Evolutionary conservation across 2,797 vertebrate species (phyloP), one percentile per base, ranked within the genome.

Genomic region (Alcedo atthis): DNA sequence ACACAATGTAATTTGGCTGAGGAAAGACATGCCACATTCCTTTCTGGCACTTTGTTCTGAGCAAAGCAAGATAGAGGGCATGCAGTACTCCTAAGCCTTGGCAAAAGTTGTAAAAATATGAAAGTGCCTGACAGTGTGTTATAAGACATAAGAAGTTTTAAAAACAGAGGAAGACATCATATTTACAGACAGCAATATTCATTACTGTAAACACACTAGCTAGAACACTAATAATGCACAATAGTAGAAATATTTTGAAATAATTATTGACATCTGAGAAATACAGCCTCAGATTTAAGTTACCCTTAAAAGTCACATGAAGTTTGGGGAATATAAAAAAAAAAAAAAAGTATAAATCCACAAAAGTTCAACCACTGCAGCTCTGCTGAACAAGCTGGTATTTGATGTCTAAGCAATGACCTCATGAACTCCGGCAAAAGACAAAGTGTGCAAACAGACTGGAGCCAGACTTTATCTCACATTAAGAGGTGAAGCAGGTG

Each of bases 11-110:
- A 69, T 37, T 24, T 26, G 33, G 66, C 24, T 0, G 2, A 58
- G 42, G 8, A 33, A 84, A 86, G 70, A 69, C 0, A 49, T 6
- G 18, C 45, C 76, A 67, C 49, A 15, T 85, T 86, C 18, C 42
- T 61, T 76, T 57, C 35, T 20, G 8, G 43, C 4, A 40, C 22
- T 81, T 59, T 26, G 21, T 12, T 79, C 62, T 28, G 25, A 57
- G 24, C 18, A 81, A 68, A 69, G 32, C 15, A 45, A 37, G 16
- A 71, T 1, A 63, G 42, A 62, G 30, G 21, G 43, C 30, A 57
- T 30, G 15, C 0, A 1, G 32, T 11, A 79, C 35, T 80, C 14
- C 0, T 16, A 54, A 58, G 15, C 12, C 17, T 26, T 21, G 43
- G 24, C 30, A 69, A 64, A 62, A 21, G 25, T 33, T 88, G 15